Percentiles rank a stretch among this genome's conserved stretches.
These are phyloP conservation scores for Lerema accius DNA, from an alignment of 1,140 invertebrate genomes.

Conservation along the genomic window DNA sequence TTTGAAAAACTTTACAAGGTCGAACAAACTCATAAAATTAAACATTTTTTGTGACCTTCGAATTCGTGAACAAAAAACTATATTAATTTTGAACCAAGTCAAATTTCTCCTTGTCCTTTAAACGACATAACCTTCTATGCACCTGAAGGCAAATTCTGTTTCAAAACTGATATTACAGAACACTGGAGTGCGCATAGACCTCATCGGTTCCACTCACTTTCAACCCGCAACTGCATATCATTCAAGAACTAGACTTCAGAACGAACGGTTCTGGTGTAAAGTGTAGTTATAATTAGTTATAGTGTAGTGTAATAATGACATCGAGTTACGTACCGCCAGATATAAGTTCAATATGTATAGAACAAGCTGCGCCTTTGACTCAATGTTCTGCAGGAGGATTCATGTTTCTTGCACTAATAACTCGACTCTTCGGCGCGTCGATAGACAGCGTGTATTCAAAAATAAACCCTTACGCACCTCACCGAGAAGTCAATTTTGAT, in stretches of 20 bases:
- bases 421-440: slow-evolving; percentile 83
- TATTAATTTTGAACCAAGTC: too few relatives aligned
- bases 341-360: slow-evolving; percentile 79
- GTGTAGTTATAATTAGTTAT: slow-evolving; percentile 22
- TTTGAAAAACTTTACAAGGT: too few relatives aligned
- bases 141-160: slow-evolving; percentile 3
- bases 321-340: slow-evolving; percentile 83
- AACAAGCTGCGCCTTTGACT: slow-evolving; percentile 77
- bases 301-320: slow-evolving; percentile 45
- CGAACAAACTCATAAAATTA: too few relatives aligned
- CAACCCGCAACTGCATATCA: slow-evolving; percentile 10
- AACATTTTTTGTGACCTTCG: too few relatives aligned
- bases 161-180: slow-evolving; percentile 2
- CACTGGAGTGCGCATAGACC: slow-evolving; percentile 20
- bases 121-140: slow-evolving; percentile 12
- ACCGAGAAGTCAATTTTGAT: background rate
- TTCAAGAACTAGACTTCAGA: slow-evolving; percentile 7
- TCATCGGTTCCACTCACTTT: slow-evolving; percentile 21
- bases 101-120: slow-evolving; percentile 8
- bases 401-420: slow-evolving; percentile 83
- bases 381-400: slow-evolving; percentile 83
- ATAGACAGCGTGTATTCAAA: slow-evolving; percentile 48
- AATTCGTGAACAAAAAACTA: too few relatives aligned
- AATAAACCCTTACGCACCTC: slow-evolving; percentile 42
- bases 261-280: slow-evolving; percentile 8